Conservation (phyloP, 53 echinoderm and acorn worm species). For the Holothuria scabra region DNA sequence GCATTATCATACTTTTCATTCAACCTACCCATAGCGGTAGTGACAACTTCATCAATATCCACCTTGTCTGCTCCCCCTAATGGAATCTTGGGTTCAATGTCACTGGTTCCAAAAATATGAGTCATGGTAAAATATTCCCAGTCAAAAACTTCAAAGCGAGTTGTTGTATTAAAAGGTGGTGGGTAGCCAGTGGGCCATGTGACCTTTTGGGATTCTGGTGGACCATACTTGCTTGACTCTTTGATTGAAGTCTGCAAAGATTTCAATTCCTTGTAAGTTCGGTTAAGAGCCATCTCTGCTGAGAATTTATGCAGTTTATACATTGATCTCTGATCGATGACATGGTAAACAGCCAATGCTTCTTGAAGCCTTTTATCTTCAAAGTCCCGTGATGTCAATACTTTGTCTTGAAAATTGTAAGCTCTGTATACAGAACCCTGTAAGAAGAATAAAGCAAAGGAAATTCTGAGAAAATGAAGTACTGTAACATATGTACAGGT, state of each 20-base stretch:
- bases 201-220: slow-evolving; percentile 76
- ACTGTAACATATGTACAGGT: too few species aligned
- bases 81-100: slow-evolving; percentile 76
- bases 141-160: slow-evolving; percentile 86
- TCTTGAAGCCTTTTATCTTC: slow-evolving; percentile 71
- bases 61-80: slow-evolving; percentile 88
- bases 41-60: slow-evolving; percentile 94
- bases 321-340: slow-evolving; percentile 84
- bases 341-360: slow-evolving; percentile 83
- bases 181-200: slow-evolving; percentile 89
- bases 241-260: slow-evolving; percentile 65
- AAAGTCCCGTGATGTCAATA: slow-evolving; percentile 67
- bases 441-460: background rate
- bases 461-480: too few species aligned
- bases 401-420: slow-evolving; percentile 88
- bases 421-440: slow-evolving; percentile 83
- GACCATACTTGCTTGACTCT: slow-evolving; percentile 66
- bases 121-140: slow-evolving; percentile 99
- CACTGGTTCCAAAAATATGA: slow-evolving; percentile 78
- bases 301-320: slow-evolving; percentile 94
- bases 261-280: slow-evolving; percentile 74
- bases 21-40: slow-evolving; percentile 82
- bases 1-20: slow-evolving; percentile 89
- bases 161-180: slow-evolving; percentile 75
- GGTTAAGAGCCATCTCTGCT: slow-evolving; percentile 76